Percentiles rank a stretch among this genome's conserved stretches.
These are phyloP conservation scores for Dilophus febrilis DNA, from an alignment of 2,888 invertebrate genomes.

Conservation along the genomic window DNA sequence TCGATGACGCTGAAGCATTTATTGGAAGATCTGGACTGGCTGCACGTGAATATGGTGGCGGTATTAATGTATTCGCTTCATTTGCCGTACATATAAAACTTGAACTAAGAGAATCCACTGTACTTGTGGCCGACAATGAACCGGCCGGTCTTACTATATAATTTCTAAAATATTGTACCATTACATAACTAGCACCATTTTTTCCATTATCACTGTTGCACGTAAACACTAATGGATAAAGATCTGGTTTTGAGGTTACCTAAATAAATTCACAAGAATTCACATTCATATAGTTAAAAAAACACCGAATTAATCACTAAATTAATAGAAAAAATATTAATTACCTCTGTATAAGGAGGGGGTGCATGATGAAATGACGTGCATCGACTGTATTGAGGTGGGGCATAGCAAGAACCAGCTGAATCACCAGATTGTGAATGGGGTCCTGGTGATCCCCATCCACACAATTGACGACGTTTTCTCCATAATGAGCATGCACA, in stretches of 20 bases:
- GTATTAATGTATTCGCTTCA: constrained; percentile 70
- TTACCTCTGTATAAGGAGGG: constrained; percentile 70
- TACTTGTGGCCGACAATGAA: constrained; percentile 70
- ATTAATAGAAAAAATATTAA: constrained; percentile 4
- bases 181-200: constrained; percentile 56
- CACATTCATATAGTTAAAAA: neutral
- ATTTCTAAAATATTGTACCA: constrained; percentile 72
- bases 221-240: constrained; percentile 70
- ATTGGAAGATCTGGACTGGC: constrained; percentile 50
- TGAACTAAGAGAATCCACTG: constrained; percentile 70
- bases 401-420: constrained; percentile 63
- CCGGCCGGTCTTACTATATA: constrained; percentile 57
- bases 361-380: constrained; percentile 69
- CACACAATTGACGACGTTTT: constrained; percentile 31
- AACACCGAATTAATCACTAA: neutral
- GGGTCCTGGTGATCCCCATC: constrained; percentile 37
- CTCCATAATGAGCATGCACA: constrained; percentile 52
- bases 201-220: constrained; percentile 55
- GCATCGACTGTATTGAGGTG: constrained; percentile 70
- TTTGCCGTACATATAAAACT: constrained; percentile 75
- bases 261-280: constrained; percentile 19
- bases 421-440: constrained; percentile 50
- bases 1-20: constrained; percentile 8
- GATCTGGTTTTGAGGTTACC: constrained; percentile 74
- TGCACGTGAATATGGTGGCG: constrained; percentile 68